A percentile compares a stretch with the other conserved stretches of the same genome.
Evolutionary conservation across 2,797 vertebrate species (phyloP).

Genomic region (Craterocephalus amniculus): DNA sequence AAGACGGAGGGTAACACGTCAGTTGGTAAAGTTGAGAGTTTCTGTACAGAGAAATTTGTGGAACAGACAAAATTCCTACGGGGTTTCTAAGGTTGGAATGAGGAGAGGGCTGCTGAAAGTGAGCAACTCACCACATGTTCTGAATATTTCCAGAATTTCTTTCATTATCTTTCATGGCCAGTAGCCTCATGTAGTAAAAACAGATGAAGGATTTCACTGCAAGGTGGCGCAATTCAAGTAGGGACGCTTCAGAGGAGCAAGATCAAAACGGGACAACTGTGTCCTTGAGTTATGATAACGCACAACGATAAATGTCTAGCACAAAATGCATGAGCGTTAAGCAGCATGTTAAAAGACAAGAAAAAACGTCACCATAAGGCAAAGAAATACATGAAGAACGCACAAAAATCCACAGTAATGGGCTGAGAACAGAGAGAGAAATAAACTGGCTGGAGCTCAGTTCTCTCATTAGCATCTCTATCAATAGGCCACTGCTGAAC

Average conservation of each 20-base stretch:
- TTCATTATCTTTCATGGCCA: slow-evolving; percentile 27
- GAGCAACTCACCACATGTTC: slow-evolving; percentile 26
- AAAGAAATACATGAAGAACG: slow-evolving; percentile 58
- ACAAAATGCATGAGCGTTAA: slow-evolving; percentile 52
- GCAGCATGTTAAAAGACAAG: slow-evolving; percentile 69
- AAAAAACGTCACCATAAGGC: slow-evolving; percentile 69
- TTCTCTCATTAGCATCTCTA: slow-evolving; percentile 54
- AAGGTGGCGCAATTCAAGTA: slow-evolving; percentile 70
- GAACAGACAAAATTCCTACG: slow-evolving; percentile 26
- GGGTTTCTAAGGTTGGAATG: slow-evolving; percentile 12
- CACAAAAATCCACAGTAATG: slow-evolving; percentile 36
- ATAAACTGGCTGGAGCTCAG: slow-evolving; percentile 33
- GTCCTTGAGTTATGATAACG: slow-evolving; percentile 53
- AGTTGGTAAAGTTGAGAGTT: slow-evolving; percentile 34
- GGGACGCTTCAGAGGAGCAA: slow-evolving; percentile 54
- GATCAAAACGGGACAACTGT: slow-evolving; percentile 39
- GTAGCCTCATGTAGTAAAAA: slow-evolving; percentile 43
- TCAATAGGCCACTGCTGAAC: slow-evolving; percentile 58
- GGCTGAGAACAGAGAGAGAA: slow-evolving; percentile 14
- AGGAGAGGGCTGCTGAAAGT: slow-evolving; percentile 30
- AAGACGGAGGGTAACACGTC: slow-evolving; percentile 31
- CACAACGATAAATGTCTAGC: slow-evolving; percentile 50
- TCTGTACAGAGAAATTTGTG: slow-evolving; percentile 58
- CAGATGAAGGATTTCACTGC: slow-evolving; percentile 49
- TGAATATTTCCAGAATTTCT: slow-evolving; percentile 34